Percentiles rank a stretch among this genome's conserved stretches.
phyloP scores from a whole-genome alignment of 2,113 vertebrate genomes.

The Perca fluviatilis region DNA sequence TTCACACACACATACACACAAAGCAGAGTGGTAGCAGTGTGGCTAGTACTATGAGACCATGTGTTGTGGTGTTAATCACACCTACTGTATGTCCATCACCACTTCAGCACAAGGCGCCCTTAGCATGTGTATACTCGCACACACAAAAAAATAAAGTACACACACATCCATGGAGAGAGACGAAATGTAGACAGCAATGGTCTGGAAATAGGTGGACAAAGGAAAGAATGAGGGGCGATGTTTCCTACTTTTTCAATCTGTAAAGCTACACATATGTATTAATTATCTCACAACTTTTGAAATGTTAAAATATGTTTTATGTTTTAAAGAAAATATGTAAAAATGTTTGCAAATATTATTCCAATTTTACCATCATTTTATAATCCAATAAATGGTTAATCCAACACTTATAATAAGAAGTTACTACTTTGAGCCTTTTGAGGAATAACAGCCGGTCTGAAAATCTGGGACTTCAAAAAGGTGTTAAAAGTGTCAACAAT shows the following conservation, averaged over 20 bases:
- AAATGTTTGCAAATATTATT: neutral
- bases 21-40: slow-evolving; percentile 52
- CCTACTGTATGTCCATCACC: slow-evolving; percentile 73
- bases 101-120: slow-evolving; percentile 58
- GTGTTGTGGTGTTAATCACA: slow-evolving; percentile 80
- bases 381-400: slow-evolving; percentile 1
- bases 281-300: neutral
- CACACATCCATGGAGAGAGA: slow-evolving; percentile 7
- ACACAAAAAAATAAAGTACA: neutral
- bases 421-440: slow-evolving; percentile 11
- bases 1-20: slow-evolving; percentile 24
- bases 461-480: slow-evolving; percentile 28
- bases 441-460: slow-evolving; percentile 30
- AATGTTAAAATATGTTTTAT: neutral
- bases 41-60: slow-evolving; percentile 69
- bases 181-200: slow-evolving; percentile 1
- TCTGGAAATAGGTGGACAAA: neutral
- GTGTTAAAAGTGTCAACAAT: slow-evolving; percentile 39
- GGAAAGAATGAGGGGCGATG: neutral
- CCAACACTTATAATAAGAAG: neutral
- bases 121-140: neutral
- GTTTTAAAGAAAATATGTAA: neutral
- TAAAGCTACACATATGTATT: neutral
- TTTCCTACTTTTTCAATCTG: neutral
- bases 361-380: neutral